A percentile compares a stretch with the other conserved stretches of the same genome.
phyloP scores from a whole-genome alignment of 2,113 vertebrate genomes.

The Stegastes partitus region DNA sequence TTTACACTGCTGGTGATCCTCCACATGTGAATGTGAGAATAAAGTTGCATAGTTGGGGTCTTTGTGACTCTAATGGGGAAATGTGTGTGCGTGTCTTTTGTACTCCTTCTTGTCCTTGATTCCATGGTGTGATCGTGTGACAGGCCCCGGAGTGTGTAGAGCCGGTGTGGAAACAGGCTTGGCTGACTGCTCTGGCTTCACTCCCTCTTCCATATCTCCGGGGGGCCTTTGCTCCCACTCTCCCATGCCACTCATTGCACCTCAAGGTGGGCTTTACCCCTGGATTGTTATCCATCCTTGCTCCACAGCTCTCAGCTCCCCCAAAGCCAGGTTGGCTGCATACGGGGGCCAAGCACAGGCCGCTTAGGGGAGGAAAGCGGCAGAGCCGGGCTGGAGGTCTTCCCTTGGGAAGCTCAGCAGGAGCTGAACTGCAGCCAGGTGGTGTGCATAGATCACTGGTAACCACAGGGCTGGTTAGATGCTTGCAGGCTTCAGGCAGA shows the following conservation, averaged over 20 bases:
- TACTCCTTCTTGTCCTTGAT: conserved; percentile 63
- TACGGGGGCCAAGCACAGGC: conserved; percentile 25
- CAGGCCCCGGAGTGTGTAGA: conserved; percentile 49
- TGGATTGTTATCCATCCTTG: conserved; percentile 74
- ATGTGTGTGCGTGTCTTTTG: conserved; percentile 26
- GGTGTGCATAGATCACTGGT: conserved; percentile 67
- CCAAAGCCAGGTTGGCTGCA: conserved; percentile 54
- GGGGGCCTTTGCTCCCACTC: conserved; percentile 51
- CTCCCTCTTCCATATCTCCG: conserved; percentile 56
- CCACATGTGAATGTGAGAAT: conserved; percentile 44
- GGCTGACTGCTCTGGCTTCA: conserved; percentile 63
- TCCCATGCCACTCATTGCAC: conserved; percentile 58
- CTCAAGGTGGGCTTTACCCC: conserved; percentile 76
- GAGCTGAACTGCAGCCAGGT: conserved; percentile 62
- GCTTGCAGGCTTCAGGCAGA: conserved; percentile 34
- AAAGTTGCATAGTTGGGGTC: conserved; percentile 43
- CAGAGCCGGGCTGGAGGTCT: conserved; percentile 50
- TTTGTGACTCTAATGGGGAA: conserved; percentile 40
- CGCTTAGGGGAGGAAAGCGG: conserved; percentile 49
- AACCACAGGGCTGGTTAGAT: conserved; percentile 59
- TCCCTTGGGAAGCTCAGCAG: conserved; percentile 60
- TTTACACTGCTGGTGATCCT: conserved; percentile 49
- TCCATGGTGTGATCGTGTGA: conserved; percentile 62
- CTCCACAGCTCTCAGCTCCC: conserved; percentile 51
- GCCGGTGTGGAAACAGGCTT: conserved; percentile 73